Conservation (phyloP, 53 echinoderm and acorn worm species). For the Antedon mediterranea region DNA sequence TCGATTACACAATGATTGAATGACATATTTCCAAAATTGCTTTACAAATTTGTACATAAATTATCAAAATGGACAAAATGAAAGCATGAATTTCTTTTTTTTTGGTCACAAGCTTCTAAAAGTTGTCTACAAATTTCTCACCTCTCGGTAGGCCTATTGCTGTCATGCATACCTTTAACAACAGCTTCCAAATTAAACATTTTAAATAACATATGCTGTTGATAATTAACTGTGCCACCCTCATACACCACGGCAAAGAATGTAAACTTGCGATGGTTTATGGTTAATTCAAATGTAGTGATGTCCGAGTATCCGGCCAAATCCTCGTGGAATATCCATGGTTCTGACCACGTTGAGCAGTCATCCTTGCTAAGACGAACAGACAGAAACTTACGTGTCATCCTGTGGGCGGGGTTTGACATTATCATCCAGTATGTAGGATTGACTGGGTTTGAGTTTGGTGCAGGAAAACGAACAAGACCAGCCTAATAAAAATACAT, state of each 20-base stretch:
- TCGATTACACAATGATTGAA: too few species aligned
- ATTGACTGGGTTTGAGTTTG: conserved; percentile 2
- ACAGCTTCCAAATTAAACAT: conserved; percentile 61
- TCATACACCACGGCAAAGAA: conserved; percentile 51
- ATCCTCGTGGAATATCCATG: conserved; percentile 32
- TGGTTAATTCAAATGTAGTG: conserved; percentile 35
- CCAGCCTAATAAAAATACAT: conserved; percentile 48
- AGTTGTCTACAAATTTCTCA: neutral
- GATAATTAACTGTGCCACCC: conserved; percentile 20
- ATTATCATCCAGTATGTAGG: conserved; percentile 47
- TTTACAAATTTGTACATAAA: too few species aligned
- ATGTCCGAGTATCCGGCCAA: conserved; percentile 69
- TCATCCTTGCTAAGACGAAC: conserved; percentile 69
- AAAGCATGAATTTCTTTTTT: too few species aligned
- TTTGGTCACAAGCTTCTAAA: too few species aligned
- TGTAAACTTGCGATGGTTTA: conserved; percentile 9
- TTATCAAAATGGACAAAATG: too few species aligned
- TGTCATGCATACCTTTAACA: conserved; percentile 31
- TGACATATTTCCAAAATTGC: too few species aligned
- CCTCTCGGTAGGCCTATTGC: conserved; percentile 6
- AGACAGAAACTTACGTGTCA: conserved; percentile 37
- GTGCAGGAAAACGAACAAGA: conserved; percentile 35
- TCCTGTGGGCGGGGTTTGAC: conserved; percentile 65
- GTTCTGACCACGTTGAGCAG: conserved; percentile 48
- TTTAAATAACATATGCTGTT: conserved; percentile 40